Base-by-base conservation (phyloP, 2,797 vertebrate species). In the Hapalemur alaotrensis region DNA sequence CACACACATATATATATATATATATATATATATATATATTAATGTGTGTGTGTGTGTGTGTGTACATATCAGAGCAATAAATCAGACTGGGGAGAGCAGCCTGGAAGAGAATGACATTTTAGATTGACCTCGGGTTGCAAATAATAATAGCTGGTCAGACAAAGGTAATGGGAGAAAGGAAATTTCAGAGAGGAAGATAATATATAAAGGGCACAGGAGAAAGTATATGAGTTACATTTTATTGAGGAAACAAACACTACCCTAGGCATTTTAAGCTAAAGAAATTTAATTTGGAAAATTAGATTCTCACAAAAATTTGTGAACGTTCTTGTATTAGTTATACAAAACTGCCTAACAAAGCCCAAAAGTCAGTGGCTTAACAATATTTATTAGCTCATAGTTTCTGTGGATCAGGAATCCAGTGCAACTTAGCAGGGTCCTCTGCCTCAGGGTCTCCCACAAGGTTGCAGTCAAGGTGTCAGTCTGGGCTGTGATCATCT, bases 271-370 rank as follows among this genome's bases (percentile, higher is more conserved):
- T 87, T 50, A 67, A 87, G 50, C 13, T 70, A 35, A 89, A 76
- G 57, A 82, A 57, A 85, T 85, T 78, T 86, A 67, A 93, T 83
- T 90, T 80, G 28, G 13, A 83, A 67, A 87, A 83, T 93, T 32
- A 96, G 69, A 25, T 35, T 23, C 43, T 25, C 41, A 67, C 7
- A 87, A 72, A 69, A 81, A 48, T n/a, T 20, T 11, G 15, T 75
- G 0, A 67, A 81, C 67, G 4, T 46, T 20, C 11, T 23, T 69
- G 0, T 79, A 23, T 79, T 52, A 73, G 30, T 83, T 91, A 73
- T 9, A 23, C n/a, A 32, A 57, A 95, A 78, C 5, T 73, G 3
- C 25, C 43, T 43, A 86, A 41, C 22, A 85, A 73, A 65, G 4
- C 2, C 7, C 9, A 4, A 18, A 90, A 72, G 12, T 86, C 2